These are phyloP conservation scores for Catajapyx aquilonaris DNA, from an alignment of 1,140 invertebrate genomes.

Conservation along the genomic window DNA sequence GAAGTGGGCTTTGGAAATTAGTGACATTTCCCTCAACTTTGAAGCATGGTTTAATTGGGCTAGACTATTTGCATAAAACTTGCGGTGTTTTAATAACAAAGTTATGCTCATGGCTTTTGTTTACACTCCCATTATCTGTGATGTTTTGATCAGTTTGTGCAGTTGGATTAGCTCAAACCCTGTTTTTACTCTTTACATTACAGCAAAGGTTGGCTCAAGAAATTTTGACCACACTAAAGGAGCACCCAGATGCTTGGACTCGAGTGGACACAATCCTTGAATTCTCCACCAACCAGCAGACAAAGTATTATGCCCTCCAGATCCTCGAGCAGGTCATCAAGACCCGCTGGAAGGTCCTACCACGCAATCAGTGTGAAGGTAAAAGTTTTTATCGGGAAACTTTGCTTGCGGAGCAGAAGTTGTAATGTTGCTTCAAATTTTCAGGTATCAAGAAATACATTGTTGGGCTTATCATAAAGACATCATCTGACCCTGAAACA, in stretches of 20 bases:
- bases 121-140: no score
- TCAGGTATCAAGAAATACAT: slow-evolving; percentile 90
- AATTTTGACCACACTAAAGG: slow-evolving; percentile 83
- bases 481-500: slow-evolving; percentile 71
- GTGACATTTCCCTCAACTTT: no score
- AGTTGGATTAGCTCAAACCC: no score
- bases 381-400: slow-evolving; percentile 7
- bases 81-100: no score
- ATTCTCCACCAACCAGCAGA: slow-evolving; percentile 84
- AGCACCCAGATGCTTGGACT: slow-evolving; percentile 98
- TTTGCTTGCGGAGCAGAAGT: slow-evolving; percentile 1
- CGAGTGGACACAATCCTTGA: slow-evolving; percentile 96
- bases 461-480: slow-evolving; percentile 95
- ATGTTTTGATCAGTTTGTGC: no score
- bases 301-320: slow-evolving; percentile 98
- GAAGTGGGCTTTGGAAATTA: no score
- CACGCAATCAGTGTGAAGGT: slow-evolving; percentile 95
- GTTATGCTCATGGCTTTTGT: no score
- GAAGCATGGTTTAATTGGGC: no score
- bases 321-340: slow-evolving; percentile 98
- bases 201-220: slow-evolving; percentile 85
- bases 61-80: no score
- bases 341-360: slow-evolving; percentile 96
- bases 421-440: slow-evolving; percentile 9
- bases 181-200: slow-evolving; percentile 10